These are phyloP conservation scores for Ageneiosus marmoratus DNA, from an alignment of 2,113 vertebrate species.

Conservation along the genomic window DNA sequence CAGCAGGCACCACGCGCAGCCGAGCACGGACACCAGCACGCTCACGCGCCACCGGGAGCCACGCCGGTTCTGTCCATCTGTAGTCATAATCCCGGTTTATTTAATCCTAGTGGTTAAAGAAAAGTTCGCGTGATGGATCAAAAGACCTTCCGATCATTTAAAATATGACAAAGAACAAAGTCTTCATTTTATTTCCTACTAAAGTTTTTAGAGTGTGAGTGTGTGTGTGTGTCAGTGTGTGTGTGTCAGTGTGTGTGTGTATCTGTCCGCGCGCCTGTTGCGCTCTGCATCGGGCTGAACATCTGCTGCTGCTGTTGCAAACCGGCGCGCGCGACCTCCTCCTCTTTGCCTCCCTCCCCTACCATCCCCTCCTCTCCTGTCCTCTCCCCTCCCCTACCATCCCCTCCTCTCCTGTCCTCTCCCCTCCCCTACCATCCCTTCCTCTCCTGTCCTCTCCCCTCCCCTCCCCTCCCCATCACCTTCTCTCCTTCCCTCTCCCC, in stretches of 20 bases:
- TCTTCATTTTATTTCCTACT: background rate
- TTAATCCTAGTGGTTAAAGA: background rate
- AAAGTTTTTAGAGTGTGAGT: slow-evolving; percentile 15
- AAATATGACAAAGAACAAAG: background rate
- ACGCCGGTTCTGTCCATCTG: background rate
- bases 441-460: too few relatives aligned
- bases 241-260: background rate
- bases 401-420: background rate
- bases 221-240: background rate
- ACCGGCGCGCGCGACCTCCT: slow-evolving; percentile 13
- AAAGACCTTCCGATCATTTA: background rate
- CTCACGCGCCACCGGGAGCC: background rate
- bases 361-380: background rate
- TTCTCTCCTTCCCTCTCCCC: too few relatives aligned
- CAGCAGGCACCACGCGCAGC: slow-evolving; percentile 61
- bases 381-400: background rate
- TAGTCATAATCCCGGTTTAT: too few relatives aligned
- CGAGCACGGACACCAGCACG: background rate
- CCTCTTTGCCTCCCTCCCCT: too few relatives aligned
- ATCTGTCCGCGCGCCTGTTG: slow-evolving; percentile 48
- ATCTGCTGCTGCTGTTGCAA: slow-evolving; percentile 27
- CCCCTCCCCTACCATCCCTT: too few relatives aligned
- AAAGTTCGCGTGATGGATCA: background rate
- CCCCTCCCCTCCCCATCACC: too few relatives aligned
- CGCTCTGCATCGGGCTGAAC: slow-evolving; percentile 38